phyloP scores from a whole-genome alignment of 2,113 vertebrate species.

The Platichthys flesus region DNA sequence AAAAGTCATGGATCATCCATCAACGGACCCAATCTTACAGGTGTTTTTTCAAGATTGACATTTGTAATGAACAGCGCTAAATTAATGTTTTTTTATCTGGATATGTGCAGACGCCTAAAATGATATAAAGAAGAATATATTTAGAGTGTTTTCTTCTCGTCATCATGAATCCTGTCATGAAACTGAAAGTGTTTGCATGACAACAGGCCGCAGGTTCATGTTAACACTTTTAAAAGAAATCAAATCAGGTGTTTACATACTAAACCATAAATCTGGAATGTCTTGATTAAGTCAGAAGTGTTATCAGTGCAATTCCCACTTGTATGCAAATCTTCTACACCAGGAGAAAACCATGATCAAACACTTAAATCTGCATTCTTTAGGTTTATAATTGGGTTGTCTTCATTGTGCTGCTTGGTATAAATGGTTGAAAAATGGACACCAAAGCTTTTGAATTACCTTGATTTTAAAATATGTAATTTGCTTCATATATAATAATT shows the following conservation, averaged over 20 bases:
- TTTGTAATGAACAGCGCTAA: neutral
- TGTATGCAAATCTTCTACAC: slow-evolving; percentile 14
- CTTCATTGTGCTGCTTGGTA: neutral
- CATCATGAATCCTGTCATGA: too few species aligned
- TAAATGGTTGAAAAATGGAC: neutral
- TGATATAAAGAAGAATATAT: neutral
- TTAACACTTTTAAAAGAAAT: neutral
- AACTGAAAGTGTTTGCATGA: too few species aligned
- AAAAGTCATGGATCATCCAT: neutral
- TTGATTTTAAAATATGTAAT: neutral
- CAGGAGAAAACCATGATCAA: neutral
- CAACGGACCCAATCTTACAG: too few species aligned
- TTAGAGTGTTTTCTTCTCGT: too few species aligned
- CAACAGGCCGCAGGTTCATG: neutral
- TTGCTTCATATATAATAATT: too few species aligned
- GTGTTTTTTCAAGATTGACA: neutral
- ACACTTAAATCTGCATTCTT: neutral
- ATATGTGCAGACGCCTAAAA: neutral
- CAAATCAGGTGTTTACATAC: neutral
- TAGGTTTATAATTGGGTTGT: neutral
- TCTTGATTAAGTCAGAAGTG: slow-evolving; percentile 32
- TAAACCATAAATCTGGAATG: neutral
- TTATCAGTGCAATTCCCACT: neutral
- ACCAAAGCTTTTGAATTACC: neutral
- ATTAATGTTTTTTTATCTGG: neutral